phyloP scores from a whole-genome alignment of 2,113 vertebrate genomes.

The Herpailurus yagouaroundi region DNA sequence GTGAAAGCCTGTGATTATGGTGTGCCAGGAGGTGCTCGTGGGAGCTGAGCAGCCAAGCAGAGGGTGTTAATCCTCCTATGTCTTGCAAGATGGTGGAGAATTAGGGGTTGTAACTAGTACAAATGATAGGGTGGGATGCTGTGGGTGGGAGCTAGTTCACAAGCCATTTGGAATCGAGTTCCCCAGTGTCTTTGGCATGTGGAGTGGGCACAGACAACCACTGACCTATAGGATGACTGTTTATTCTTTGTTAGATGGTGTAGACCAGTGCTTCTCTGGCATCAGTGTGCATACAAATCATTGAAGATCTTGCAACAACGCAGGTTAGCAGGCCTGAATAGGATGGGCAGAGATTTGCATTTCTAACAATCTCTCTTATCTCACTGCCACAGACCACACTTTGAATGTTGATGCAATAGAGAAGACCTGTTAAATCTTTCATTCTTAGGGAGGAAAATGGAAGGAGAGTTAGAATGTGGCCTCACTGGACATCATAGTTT shows the following conservation, averaged over 20 bases:
- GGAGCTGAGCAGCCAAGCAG: fast-evolving
- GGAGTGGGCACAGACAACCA: not conserved
- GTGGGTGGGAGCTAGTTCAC: not conserved
- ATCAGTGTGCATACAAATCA: not conserved
- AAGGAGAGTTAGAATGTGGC: too few species aligned
- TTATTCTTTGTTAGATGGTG: not conserved
- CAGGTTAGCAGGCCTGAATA: not conserved
- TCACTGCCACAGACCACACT: not conserved
- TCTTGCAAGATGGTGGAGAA: not conserved
- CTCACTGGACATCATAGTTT: not conserved
- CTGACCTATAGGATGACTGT: not conserved
- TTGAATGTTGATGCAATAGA: not conserved
- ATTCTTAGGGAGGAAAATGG: not conserved
- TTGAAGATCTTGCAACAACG: not conserved
- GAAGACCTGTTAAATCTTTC: not conserved
- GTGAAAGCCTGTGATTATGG: fast-evolving
- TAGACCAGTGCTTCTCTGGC: not conserved
- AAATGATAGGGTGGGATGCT: not conserved
- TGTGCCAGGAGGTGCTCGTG: not conserved
- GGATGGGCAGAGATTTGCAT: not conserved
- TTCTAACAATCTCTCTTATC: not conserved
- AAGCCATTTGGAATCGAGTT: not conserved
- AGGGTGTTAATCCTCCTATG: not conserved
- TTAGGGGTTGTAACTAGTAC: not conserved
- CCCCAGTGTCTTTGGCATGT: not conserved